Evolutionary conservation across 2,797 vertebrate genomes (phyloP), one percentile per base, ranked within the genome.

Genomic region (Spizella passerina): DNA sequence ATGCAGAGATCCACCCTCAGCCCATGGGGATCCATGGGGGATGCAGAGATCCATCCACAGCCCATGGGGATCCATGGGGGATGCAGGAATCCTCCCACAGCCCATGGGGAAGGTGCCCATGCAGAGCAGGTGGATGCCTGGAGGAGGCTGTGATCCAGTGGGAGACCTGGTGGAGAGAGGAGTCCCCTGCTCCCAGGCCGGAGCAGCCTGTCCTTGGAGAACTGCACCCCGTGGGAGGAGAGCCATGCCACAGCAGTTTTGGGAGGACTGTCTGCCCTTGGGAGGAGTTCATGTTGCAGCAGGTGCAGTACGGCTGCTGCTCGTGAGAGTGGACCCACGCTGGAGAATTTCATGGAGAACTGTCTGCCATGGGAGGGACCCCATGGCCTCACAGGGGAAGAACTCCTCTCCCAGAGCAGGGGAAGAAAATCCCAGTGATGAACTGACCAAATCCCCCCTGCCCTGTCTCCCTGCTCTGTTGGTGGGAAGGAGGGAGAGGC

Each of bases 331-430:
- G 36, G 19, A 41, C 3, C 6, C 36, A 32, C 0, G 0, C 30
- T 0, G 0, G 36, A 13, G 23, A 41, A 41, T 4, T 22, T 76
- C 11, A 61, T 0, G 0, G 23, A 17, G 57, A 32, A 0, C 19
- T 50, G 18, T 32, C 36, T 76, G 5, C 46, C 0, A 0, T 34
- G 14, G 11, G 7, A 61, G 46, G 30, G 15, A 63, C 24, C 12
- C 47, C 24, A 34, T 0, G 0, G 29, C 7, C 30, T 41, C 29
- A 32, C 18, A 27, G 46, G 30, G 14, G 10, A 32, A 61, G 36
- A 11, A 32, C 29, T 41, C 23, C 18, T 63, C 30, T 63, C 1
- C 72, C 2, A 3, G 12, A 43, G 30, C 9, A 34, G n/a, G 0
- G 1, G 19, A 23, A 41, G 29, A 50, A 77, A 34, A 52, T 52